Base-by-base conservation (phyloP, 1,140 invertebrate species). In the Marisa cornuarietis region DNA sequence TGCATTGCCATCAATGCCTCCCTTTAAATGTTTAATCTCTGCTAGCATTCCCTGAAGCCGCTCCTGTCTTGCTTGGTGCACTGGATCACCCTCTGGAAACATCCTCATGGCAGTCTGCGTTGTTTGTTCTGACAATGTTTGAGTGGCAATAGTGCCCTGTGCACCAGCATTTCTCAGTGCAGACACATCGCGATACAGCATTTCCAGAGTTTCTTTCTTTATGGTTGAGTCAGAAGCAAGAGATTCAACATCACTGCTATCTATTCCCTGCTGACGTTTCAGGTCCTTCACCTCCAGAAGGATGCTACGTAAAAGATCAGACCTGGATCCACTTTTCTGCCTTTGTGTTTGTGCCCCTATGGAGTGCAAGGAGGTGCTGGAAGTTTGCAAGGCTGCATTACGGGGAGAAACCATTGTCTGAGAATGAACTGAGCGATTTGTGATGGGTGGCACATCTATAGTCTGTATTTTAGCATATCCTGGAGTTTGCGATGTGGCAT, bases 381-480 rank as follows among this genome's bases (percentile, higher is more conserved):
- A 87, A 18, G 86, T 83, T 71, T 85, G 84, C 73, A 85, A 76
- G 11, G 79, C 79, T 24, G 74, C 78, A 74, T 81, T 82, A 22
- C 82, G 80, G 6, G 81, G 75, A 18, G 79, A 62, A 54, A 73
- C 78, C 26, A 81, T 82, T 16, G 87, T 87, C 65, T 88, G 87
- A 0, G 87, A 85, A 62, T 84, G 82, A 61, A 71, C 80, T 16
- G 79, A 79, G n/a, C 74, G 71, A 65, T 76, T 76, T 14, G 78
- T 79, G 62, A 75, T 81, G 8, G 79, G 79, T 68, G 75, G 79
- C 22, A 82, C 69, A 10, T 82, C 83, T 9, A 84, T 80, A 22
- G 89, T 90, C 80, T 90, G 89, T 13, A 87, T 88, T 62, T 84
- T 82, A 22, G 84, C 85, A 81, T 87, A 83, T 14, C 87, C 86